Conservation (phyloP, 1,140 invertebrate species). For the Drosophila jambulina region DNA sequence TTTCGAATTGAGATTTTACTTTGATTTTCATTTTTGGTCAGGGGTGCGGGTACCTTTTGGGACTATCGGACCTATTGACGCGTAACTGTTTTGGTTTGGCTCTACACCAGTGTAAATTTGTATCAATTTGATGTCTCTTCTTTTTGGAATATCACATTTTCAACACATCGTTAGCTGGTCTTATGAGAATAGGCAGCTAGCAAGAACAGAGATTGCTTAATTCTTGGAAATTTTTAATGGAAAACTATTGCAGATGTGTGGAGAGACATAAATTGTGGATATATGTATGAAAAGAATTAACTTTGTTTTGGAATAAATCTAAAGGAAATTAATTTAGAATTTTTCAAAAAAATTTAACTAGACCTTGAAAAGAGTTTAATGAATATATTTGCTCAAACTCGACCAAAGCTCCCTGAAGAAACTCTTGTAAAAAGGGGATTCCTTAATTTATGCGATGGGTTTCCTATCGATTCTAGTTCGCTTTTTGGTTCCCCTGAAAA, state of each 20-base stretch:
- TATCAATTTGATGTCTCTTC: constrained; percentile 49
- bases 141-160: constrained; percentile 54
- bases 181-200: not conserved
- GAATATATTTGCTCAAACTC: not conserved
- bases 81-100: constrained; percentile 46
- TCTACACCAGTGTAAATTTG: constrained; percentile 61
- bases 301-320: not conserved
- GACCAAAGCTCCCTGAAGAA: not conserved
- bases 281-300: not conserved
- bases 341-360: too few species aligned
- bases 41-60: constrained; percentile 50
- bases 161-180: constrained; percentile 65
- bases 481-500: not conserved
- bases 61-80: constrained; percentile 24
- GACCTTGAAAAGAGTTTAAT: not conserved
- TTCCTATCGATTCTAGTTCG: not conserved
- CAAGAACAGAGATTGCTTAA: constrained; percentile 7
- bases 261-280: not conserved
- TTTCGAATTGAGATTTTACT: constrained; percentile 20
- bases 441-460: not conserved
- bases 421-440: not conserved
- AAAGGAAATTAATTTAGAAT: not conserved
- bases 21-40: constrained; percentile 34
- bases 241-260: not conserved
- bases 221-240: not conserved